phyloP scores from a whole-genome alignment of 2,113 vertebrate species.

The Dipodomys ordii region DNA sequence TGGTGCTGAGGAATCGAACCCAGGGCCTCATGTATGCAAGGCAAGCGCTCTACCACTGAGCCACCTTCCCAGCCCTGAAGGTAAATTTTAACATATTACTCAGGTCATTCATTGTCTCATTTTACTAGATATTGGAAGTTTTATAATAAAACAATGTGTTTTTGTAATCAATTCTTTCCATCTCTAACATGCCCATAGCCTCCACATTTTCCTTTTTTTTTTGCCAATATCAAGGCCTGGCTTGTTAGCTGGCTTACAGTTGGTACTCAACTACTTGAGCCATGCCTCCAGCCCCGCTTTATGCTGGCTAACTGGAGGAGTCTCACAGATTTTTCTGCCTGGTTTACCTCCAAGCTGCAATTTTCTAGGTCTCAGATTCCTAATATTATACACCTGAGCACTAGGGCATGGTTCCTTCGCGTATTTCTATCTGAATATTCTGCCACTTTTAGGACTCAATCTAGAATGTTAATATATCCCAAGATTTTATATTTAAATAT shows the following conservation, averaged over 20 bases:
- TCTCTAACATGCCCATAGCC: neutral
- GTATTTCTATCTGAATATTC: slow-evolving; percentile 21
- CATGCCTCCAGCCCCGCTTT: too few relatives aligned
- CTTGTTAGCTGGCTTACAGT: too few relatives aligned
- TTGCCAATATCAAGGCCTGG: too few relatives aligned
- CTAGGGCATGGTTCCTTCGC: neutral
- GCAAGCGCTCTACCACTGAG: too few relatives aligned
- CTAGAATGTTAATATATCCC: neutral
- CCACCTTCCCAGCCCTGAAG: too few relatives aligned
- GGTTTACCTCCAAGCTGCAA: too few relatives aligned
- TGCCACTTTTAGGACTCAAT: slow-evolving; percentile 4
- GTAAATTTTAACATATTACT: neutral
- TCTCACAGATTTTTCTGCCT: too few relatives aligned
- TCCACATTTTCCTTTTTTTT: neutral
- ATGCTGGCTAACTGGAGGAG: too few relatives aligned
- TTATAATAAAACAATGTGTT: neutral
- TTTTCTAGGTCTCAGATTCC: too few relatives aligned
- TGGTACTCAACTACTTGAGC: too few relatives aligned
- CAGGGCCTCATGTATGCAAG: too few relatives aligned
- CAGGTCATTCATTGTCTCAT: slow-evolving; percentile 54
- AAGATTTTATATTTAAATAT: slow-evolving; percentile 5
- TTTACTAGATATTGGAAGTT: slow-evolving; percentile 38
- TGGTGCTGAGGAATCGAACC: too few relatives aligned
- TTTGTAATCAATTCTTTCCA: neutral
- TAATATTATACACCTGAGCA: neutral